phyloP scores from a whole-genome alignment of 2,888 invertebrate genomes.

The Dendrolimus pini region DNA sequence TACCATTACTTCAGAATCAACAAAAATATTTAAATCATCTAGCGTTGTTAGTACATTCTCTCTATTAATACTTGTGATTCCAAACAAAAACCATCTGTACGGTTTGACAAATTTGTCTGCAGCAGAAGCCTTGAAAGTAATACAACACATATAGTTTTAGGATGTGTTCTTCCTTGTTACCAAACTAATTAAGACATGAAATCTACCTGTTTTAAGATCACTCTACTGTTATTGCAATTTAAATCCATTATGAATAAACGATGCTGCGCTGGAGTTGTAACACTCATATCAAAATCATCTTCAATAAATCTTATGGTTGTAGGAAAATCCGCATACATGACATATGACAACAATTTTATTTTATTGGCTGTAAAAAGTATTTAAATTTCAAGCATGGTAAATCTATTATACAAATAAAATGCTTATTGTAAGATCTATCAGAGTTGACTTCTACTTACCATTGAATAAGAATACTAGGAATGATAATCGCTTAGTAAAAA shows the following conservation, averaged over 20 bases:
- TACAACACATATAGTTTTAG: neutral
- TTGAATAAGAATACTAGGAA: too few relatives aligned
- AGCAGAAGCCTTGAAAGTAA: constrained; percentile 27
- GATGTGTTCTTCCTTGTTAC: too few relatives aligned
- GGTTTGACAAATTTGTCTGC: constrained; percentile 32
- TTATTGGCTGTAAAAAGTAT: constrained; percentile 17
- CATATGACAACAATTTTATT: constrained; percentile 19
- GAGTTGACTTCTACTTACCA: too few relatives aligned
- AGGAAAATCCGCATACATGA: constrained; percentile 18
- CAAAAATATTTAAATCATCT: constrained; percentile 23
- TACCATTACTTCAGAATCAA: constrained; percentile 46
- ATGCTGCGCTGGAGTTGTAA: constrained; percentile 11
- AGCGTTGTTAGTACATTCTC: constrained; percentile 17
- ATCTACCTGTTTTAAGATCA: constrained; percentile 27
- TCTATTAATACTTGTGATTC: constrained; percentile 11
- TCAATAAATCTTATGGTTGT: constrained; percentile 22
- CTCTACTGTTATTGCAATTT: constrained; percentile 20
- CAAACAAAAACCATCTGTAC: constrained; percentile 45
- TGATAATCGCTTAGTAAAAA: too few relatives aligned
- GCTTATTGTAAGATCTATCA: too few relatives aligned
- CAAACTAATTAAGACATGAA: too few relatives aligned
- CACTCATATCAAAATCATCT: constrained; percentile 13
- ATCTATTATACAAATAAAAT: too few relatives aligned
- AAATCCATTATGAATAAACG: constrained; percentile 24
- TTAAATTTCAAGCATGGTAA: too few relatives aligned